These are phyloP conservation scores for Gallinago paraguaiae DNA, from an alignment of 2,113 vertebrate species.

Conservation along the genomic window DNA sequence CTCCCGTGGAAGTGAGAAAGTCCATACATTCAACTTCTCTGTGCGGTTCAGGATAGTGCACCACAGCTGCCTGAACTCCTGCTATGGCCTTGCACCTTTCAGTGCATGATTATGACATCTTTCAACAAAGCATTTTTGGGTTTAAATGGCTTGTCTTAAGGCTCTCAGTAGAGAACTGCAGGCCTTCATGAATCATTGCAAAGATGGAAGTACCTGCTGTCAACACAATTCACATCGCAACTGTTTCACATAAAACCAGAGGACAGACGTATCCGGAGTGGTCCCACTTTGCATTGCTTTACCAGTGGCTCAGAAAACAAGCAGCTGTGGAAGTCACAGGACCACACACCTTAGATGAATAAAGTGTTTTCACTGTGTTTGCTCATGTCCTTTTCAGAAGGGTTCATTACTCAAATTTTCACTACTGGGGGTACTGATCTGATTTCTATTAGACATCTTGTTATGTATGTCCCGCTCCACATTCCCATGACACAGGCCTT, in stretches of 20 bases:
- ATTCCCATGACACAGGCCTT: neutral
- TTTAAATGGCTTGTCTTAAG: neutral
- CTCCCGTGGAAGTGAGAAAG: neutral
- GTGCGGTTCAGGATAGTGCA: rapidly evolving
- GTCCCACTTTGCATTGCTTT: neutral
- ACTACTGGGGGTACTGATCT: neutral
- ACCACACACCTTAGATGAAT: neutral
- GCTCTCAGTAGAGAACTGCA: neutral
- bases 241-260: constrained; percentile 27
- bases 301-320: constrained; percentile 1
- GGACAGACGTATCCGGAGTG: neutral
- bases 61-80: neutral
- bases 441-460: neutral
- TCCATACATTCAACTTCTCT: neutral
- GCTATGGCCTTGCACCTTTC: neutral
- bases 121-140: constrained; percentile 4
- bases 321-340: neutral
- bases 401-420: neutral
- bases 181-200: neutral
- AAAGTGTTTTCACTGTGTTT: neutral
- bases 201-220: constrained; percentile 37
- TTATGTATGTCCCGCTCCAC: neutral
- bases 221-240: neutral
- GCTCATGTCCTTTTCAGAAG: neutral
- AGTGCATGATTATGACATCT: neutral